Evolutionary conservation across 64 coral and sea anemone genomes (phyloP).

Genomic region (Dendrophyllia cribrosa): DNA sequence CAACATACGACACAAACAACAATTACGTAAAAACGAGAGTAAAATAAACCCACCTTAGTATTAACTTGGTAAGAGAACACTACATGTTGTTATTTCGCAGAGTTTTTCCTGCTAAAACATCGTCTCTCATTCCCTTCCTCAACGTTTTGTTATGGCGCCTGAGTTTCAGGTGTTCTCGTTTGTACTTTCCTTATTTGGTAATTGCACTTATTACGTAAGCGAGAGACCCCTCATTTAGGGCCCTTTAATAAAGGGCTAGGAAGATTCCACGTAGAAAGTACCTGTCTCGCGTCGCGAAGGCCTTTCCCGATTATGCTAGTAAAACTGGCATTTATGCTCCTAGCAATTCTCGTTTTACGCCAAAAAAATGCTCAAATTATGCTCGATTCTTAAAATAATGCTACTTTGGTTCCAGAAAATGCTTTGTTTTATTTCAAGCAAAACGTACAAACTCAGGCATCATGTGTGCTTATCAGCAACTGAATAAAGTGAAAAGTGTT

Average conservation of each 20-base stretch:
- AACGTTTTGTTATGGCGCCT: neutral
- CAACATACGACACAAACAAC: neutral
- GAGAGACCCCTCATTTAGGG: neutral
- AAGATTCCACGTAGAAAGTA: too few relatives aligned
- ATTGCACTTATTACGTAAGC: slow-evolving; percentile 17
- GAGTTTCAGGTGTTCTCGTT: neutral
- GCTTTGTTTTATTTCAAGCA: too few relatives aligned
- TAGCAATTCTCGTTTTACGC: too few relatives aligned
- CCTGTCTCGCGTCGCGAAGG: too few relatives aligned
- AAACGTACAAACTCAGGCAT: too few relatives aligned
- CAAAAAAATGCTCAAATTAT: too few relatives aligned
- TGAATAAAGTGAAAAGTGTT: too few relatives aligned
- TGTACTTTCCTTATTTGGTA: slow-evolving; percentile 4
- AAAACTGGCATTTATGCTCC: too few relatives aligned
- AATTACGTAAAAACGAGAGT: neutral
- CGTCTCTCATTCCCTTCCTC: neutral
- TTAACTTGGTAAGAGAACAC: neutral
- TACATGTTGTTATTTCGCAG: neutral
- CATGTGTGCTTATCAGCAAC: too few relatives aligned
- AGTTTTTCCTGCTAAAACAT: neutral
- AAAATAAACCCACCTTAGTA: neutral
- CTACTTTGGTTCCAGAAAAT: too few relatives aligned
- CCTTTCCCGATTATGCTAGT: too few relatives aligned
- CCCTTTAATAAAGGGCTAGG: neutral
- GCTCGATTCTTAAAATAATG: too few relatives aligned